Percentiles rank a stretch among this genome's conserved stretches.
These are phyloP conservation scores for Rhingia campestris DNA, from an alignment of 2,888 invertebrate species.

Conservation along the genomic window DNA sequence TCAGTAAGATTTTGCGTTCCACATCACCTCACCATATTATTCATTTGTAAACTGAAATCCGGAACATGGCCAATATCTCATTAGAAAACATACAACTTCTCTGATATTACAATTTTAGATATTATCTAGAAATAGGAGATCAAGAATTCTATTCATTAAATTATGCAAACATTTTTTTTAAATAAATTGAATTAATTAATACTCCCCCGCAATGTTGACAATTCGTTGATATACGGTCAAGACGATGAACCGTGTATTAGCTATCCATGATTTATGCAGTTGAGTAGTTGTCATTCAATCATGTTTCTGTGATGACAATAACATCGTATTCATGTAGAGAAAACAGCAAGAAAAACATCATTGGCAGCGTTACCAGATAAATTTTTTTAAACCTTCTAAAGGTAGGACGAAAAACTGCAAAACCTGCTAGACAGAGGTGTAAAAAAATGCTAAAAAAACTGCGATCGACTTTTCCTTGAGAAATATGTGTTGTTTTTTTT, in stretches of 20 bases:
- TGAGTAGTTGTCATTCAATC: constrained; percentile 12
- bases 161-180: constrained; percentile 19
- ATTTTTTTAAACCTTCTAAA: no score
- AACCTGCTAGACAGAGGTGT: no score
- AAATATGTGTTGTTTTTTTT: no score
- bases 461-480: no score
- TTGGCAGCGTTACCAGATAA: no score
- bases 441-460: no score
- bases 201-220: constrained; percentile 14
- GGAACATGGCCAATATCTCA: no score
- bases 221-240: background rate
- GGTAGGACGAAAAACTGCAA: no score
- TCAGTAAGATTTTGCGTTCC: no score
- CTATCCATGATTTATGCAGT: constrained; percentile 10
- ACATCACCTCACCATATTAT: no score
- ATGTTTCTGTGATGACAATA: constrained; percentile 23
- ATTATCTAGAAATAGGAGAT: constrained; percentile 3
- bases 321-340: constrained; percentile 27
- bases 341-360: no score
- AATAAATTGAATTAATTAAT: constrained; percentile 2
- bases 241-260: constrained; percentile 13
- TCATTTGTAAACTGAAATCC: no score
- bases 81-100: constrained; percentile 5
- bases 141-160: constrained; percentile 16
- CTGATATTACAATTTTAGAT: background rate